Base-by-base conservation (phyloP, 2,113 vertebrate genomes). In the Odocoileus hemionus region DNA sequence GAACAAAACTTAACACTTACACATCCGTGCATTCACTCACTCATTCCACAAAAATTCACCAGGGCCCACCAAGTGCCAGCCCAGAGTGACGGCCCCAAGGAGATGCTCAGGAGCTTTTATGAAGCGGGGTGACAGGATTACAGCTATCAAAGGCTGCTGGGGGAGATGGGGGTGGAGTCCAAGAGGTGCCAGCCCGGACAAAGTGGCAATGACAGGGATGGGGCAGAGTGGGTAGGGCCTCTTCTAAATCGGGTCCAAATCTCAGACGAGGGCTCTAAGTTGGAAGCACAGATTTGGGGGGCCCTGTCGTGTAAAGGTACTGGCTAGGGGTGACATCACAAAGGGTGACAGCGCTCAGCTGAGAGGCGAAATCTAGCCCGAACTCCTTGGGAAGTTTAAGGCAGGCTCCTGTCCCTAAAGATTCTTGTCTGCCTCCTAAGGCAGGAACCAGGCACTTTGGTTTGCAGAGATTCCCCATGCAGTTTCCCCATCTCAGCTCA, bases 1-100 rank as follows among this genome's bases (percentile, higher is more conserved):
- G 96, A 94, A 91, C 84, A 95, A 96, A 98, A 96, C 95, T 86
- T 96, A 96, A 95, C 86, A 96, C 95, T 94, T 92, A 52, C 58
- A 96, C 84, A 54, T 83, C 79, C 67, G 14, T 70, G 85, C 67
- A 64, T 57, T 85, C 78, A 55, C 91, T 94, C 91, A 88, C 83
- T 96, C 95, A 78, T 95, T 97, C 93, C 86, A 82, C 88, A 85
- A n/a, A 96, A 95, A 61, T n/a, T 88, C 14, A 16, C 85, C n/a
- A 89, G 55, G 21, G 15, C 76, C 78, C 54, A 45, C 57, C 64
- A 92, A 94, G 86, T 43, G 57, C 58, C 79, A 92, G 64, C 61
- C 43, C 17, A 30, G 39, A 5, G 1, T n/a, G 79, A 61, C 19
- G 52, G 45, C 16, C 55, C 57, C 5, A 0, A 94, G 70, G n/a